Percentiles rank a stretch among this genome's conserved stretches.
Conservation (phyloP, 2,797 vertebrate genomes). For the Characodon lateralis region DNA sequence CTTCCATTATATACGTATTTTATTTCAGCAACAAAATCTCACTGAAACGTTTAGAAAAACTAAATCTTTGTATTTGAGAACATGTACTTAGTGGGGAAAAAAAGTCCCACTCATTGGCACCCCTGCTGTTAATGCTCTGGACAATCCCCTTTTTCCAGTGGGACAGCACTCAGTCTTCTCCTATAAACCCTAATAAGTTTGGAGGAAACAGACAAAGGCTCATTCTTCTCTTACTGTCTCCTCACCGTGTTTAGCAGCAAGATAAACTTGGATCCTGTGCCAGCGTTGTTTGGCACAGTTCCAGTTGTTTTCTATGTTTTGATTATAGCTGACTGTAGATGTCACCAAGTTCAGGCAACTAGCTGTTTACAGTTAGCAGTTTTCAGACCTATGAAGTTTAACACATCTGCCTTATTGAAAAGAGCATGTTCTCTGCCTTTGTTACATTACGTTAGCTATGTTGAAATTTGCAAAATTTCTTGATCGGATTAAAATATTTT, state of each 20-base stretch:
- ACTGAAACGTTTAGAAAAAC: neutral
- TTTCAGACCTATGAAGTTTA: too few relatives aligned
- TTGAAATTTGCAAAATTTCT: too few relatives aligned
- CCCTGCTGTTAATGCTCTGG: neutral
- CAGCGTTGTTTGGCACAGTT: neutral
- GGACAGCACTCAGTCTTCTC: neutral
- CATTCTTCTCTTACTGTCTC: neutral
- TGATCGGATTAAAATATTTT: too few relatives aligned
- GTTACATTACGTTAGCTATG: too few relatives aligned
- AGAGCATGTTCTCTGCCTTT: too few relatives aligned
- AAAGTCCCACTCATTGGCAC: neutral
- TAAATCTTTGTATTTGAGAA: neutral
- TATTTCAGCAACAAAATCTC: neutral
- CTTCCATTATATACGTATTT: neutral
- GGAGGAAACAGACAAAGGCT: neutral
- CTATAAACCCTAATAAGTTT: neutral
- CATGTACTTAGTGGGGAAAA: neutral
- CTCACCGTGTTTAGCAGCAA: too few relatives aligned
- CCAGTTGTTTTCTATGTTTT: too few relatives aligned
- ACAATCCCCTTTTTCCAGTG: neutral
- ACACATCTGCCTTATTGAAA: too few relatives aligned
- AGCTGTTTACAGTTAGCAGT: neutral
- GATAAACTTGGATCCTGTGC: too few relatives aligned
- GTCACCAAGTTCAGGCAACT: neutral
- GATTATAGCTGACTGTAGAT: neutral